Conservation (phyloP, 2,888 invertebrate genomes). For the Tortricodes alternella region DNA sequence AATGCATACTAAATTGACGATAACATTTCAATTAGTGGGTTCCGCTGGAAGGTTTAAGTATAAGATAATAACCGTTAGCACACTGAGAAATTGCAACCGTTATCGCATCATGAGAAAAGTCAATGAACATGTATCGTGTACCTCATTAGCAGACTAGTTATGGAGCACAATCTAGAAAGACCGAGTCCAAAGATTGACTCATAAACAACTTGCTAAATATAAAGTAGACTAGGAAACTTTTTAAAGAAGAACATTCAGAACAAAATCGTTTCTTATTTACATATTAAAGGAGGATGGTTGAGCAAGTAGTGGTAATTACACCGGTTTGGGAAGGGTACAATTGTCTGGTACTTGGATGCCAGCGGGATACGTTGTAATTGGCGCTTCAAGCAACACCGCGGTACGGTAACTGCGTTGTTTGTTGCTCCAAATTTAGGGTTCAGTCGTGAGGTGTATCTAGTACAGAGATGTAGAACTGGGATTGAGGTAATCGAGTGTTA, state of each 20-base stretch:
- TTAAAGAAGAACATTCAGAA: no score
- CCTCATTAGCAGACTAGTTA: no score
- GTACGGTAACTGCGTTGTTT: background rate
- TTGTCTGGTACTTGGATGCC: conserved; percentile 40
- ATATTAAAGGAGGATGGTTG: conserved; percentile 34
- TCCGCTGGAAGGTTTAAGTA: background rate
- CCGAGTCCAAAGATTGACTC: no score
- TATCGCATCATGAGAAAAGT: no score
- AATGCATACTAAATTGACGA: conserved; percentile 7
- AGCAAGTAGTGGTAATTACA: conserved; percentile 41
- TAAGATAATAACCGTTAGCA: no score
- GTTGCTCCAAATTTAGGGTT: conserved; percentile 4
- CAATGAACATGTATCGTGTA: no score
- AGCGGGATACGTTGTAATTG: conserved; percentile 53
- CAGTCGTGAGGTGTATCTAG: conserved; percentile 1
- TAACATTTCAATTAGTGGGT: conserved; percentile 16
- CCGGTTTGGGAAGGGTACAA: conserved; percentile 37
- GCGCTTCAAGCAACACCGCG: conserved; percentile 35
- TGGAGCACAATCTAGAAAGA: no score
- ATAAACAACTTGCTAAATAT: no score
- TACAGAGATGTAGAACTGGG: background rate
- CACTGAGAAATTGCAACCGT: no score
- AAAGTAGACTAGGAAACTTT: no score
- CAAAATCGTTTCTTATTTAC: conserved; percentile 32
- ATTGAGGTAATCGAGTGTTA: background rate